Percentiles rank a stretch among this genome's conserved stretches.
Conservation (phyloP, 2,797 vertebrate genomes). For the Helostoma temminkii region DNA sequence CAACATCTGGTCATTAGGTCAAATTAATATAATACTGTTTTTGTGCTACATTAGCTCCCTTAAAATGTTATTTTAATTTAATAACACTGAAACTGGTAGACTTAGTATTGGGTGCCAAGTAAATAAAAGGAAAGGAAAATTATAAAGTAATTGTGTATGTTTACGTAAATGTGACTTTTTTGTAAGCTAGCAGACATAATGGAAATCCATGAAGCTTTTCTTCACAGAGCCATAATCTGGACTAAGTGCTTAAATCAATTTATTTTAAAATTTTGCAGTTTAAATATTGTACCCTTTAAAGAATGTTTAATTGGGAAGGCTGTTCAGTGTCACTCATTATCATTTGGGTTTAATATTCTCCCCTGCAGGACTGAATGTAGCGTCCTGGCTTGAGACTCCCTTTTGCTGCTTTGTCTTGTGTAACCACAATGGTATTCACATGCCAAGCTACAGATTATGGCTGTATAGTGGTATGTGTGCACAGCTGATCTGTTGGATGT, state of each 20-base stretch:
- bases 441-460: constrained; percentile 66
- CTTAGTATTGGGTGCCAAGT: neutral
- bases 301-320: neutral
- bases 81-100: neutral
- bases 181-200: too few relatives aligned
- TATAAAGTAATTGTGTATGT: neutral
- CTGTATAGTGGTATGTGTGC: constrained; percentile 47
- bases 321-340: neutral
- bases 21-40: neutral
- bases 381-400: constrained; percentile 21
- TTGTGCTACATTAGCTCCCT: too few relatives aligned
- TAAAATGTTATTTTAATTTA: neutral
- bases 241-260: too few relatives aligned
- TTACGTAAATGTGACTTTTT: too few relatives aligned
- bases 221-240: too few relatives aligned
- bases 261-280: neutral
- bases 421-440: constrained; percentile 67
- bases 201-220: too few relatives aligned
- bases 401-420: constrained; percentile 37
- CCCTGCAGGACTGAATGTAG: constrained; percentile 8
- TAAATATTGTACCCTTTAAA: neutral
- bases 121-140: neutral
- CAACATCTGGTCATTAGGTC: neutral
- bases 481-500: constrained; percentile 57
- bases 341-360: constrained; percentile 9